A percentile compares a stretch with the other conserved stretches of the same genome.
Evolutionary conservation across 2,888 invertebrate species (phyloP).

Genomic region (Drosophila rellima): DNA sequence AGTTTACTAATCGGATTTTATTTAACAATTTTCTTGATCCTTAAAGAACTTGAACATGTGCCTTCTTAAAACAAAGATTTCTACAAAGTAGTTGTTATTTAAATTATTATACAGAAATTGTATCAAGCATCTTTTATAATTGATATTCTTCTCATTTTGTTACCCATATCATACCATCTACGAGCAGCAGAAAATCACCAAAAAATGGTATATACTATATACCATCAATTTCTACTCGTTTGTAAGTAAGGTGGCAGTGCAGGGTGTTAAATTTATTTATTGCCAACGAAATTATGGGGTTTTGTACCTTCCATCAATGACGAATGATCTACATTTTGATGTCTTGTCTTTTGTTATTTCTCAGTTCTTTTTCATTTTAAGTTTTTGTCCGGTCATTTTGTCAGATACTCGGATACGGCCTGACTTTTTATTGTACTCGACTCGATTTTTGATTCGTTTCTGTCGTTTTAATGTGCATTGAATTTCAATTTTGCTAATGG

Average conservation of each 20-base stretch:
- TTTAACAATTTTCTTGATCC: neutral
- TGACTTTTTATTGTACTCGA: slow-evolving; percentile 70
- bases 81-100: neutral
- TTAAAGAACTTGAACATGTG: neutral
- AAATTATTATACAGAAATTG: too few species aligned
- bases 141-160: neutral
- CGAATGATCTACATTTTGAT: slow-evolving; percentile 78
- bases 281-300: slow-evolving; percentile 68
- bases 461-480: slow-evolving; percentile 77
- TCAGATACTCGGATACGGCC: slow-evolving; percentile 52
- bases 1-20: slow-evolving; percentile 12
- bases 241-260: slow-evolving; percentile 8
- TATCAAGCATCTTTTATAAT: slow-evolving; percentile 1
- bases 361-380: slow-evolving; percentile 15
- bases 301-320: slow-evolving; percentile 68
- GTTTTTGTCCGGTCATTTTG: slow-evolving; percentile 38
- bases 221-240: neutral
- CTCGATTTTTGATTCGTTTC: slow-evolving; percentile 65
- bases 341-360: slow-evolving; percentile 42
- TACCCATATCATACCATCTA: neutral
- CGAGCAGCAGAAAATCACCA: neutral
- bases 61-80: neutral
- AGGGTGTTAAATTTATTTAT: slow-evolving; percentile 77
- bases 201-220: neutral
- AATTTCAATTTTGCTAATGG: slow-evolving; percentile 65